Evolutionary conservation across 64 coral and sea anemone genomes (phyloP).

Genomic region (Porites lutea): DNA sequence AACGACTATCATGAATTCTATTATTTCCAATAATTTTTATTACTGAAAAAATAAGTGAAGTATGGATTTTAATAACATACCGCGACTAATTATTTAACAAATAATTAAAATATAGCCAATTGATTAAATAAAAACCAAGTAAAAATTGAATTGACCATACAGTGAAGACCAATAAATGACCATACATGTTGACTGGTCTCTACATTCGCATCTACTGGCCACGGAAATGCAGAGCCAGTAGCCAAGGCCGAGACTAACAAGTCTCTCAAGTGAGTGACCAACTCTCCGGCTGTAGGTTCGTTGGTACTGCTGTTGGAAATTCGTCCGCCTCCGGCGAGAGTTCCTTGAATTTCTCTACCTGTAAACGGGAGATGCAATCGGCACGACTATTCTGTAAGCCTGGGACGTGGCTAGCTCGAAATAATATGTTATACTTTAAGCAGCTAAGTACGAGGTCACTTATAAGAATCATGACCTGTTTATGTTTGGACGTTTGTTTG

Average conservation of each 20-base stretch:
- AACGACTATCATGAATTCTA: too few relatives aligned
- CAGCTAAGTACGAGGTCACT: slow-evolving; percentile 21
- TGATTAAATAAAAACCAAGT: too few relatives aligned
- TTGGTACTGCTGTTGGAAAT: neutral
- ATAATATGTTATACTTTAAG: slow-evolving; percentile 15
- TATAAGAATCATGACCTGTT: slow-evolving; percentile 9
- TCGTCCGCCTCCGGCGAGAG: neutral
- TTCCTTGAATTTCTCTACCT: slow-evolving; percentile 6
- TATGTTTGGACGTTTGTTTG: slow-evolving; percentile 9
- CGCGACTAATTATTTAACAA: too few relatives aligned
- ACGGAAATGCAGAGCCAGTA: neutral
- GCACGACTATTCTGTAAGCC: slow-evolving; percentile 1
- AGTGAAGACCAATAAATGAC: too few relatives aligned
- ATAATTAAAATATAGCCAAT: too few relatives aligned
- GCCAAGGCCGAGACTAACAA: neutral
- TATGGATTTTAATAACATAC: too few relatives aligned
- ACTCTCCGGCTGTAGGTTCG: slow-evolving; percentile 31
- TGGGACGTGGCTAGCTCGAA: neutral
- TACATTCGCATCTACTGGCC: too few relatives aligned
- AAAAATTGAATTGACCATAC: too few relatives aligned
- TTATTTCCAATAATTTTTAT: too few relatives aligned
- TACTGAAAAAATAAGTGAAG: too few relatives aligned
- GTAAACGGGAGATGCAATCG: slow-evolving; percentile 22
- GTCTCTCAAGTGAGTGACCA: slow-evolving; percentile 15
- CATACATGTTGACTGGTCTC: too few relatives aligned